Evolutionary conservation across 2,113 vertebrate genomes (phyloP).

Genomic region (Hemiprocne comata): DNA sequence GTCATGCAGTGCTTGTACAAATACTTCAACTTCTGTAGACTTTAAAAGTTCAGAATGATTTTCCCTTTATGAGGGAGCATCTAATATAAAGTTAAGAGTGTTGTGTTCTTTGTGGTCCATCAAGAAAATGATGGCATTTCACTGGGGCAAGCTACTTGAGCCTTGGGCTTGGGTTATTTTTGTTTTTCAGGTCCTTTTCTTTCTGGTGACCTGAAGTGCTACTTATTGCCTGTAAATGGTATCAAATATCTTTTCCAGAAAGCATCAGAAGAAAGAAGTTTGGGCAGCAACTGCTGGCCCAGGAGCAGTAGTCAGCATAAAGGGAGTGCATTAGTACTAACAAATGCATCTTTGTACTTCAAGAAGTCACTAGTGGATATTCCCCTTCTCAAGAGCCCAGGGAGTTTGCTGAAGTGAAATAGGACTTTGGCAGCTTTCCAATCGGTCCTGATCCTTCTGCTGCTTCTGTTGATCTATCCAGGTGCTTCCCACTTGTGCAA

Average conservation of each 20-base stretch:
- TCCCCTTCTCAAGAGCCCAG: background rate
- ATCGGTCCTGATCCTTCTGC: background rate
- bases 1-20: background rate
- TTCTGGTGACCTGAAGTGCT: background rate
- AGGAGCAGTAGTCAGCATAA: background rate
- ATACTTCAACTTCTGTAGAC: background rate
- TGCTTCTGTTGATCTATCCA: background rate
- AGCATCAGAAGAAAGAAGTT: background rate
- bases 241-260: background rate
- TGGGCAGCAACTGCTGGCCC: background rate
- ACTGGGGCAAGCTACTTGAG: background rate
- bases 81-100: background rate
- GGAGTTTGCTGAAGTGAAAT: background rate
- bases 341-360: background rate
- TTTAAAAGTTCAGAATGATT: background rate
- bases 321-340: background rate
- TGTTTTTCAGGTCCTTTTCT: background rate
- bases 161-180: background rate
- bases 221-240: background rate
- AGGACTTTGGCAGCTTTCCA: conserved; percentile 14
- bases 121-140: background rate
- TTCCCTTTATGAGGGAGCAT: background rate
- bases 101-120: background rate
- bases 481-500: background rate
- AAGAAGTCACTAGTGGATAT: background rate